Conservation (phyloP, 1,140 invertebrate genomes). For the Mycetomoellerius zeteki region DNA sequence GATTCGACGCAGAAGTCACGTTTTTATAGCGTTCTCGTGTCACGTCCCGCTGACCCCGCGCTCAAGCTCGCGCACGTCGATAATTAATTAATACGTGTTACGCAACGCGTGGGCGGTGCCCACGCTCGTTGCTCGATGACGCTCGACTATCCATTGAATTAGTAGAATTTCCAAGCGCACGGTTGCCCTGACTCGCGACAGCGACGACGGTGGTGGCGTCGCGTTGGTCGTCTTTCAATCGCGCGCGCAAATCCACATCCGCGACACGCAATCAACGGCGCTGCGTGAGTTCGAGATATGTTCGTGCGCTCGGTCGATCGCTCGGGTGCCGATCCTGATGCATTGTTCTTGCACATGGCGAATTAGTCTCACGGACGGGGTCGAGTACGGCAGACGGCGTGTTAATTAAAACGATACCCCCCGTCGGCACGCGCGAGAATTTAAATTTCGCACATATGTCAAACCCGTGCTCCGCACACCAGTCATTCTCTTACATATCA, state of each 20-base stretch:
- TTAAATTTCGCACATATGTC: slow-evolving; percentile 61
- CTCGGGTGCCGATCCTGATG: slow-evolving; percentile 33
- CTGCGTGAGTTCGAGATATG: slow-evolving; percentile 21
- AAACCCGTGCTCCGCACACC: slow-evolving; percentile 43
- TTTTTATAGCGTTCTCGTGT: background rate
- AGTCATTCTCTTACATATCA: background rate
- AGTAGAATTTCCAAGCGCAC: slow-evolving; percentile 23
- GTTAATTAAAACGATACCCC: slow-evolving; percentile 71
- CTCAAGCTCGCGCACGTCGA: background rate
- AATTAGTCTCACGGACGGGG: slow-evolving; percentile 60
- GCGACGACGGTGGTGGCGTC: background rate
- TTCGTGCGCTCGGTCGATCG: background rate
- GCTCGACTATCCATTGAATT: slow-evolving; percentile 22
- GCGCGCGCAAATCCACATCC: slow-evolving; percentile 32
- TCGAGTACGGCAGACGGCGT: slow-evolving; percentile 22
- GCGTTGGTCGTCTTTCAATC: slow-evolving; percentile 34
- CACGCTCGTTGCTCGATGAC: slow-evolving; percentile 33
- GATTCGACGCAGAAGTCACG: slow-evolving; percentile 48
- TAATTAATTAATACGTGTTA: slow-evolving; percentile 60
- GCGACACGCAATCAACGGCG: slow-evolving; percentile 40
- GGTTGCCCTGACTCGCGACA: background rate
- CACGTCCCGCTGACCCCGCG: slow-evolving; percentile 3
- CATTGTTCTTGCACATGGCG: slow-evolving; percentile 62
- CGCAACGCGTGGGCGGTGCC: slow-evolving; percentile 40
- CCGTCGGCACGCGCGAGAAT: slow-evolving; percentile 42